These are phyloP conservation scores for Nemapogon koenigi DNA, from an alignment of 2,888 invertebrate genomes.

Conservation along the genomic window DNA sequence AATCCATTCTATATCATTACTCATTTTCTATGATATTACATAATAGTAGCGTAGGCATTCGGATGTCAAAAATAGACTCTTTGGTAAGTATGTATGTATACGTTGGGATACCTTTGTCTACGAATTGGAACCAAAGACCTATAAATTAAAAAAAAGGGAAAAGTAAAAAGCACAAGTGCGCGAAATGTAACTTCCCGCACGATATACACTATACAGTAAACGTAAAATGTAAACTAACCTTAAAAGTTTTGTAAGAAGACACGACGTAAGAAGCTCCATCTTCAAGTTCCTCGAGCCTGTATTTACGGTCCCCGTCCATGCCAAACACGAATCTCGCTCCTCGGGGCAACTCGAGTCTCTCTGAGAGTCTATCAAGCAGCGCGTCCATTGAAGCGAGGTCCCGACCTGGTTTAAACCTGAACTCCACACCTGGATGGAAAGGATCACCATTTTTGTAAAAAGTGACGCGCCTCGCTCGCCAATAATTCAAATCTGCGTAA, in stretches of 20 bases:
- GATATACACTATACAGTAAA: no score
- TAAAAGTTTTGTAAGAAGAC: slow-evolving; percentile 89
- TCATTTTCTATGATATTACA: no score
- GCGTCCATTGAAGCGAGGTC: slow-evolving; percentile 87
- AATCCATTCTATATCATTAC: no score
- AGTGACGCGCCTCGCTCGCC: slow-evolving; percentile 85
- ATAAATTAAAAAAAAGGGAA: no score
- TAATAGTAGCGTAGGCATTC: no score
- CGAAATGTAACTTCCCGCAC: no score
- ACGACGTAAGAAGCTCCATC: slow-evolving; percentile 94
- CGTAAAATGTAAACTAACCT: no score
- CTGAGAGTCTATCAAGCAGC: slow-evolving; percentile 84
- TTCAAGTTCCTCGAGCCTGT: slow-evolving; percentile 83
- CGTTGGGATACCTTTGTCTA: no score
- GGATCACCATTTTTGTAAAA: slow-evolving; percentile 96
- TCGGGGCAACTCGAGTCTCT: slow-evolving; percentile 84
- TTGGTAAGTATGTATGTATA: no score
- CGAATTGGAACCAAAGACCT: no score
- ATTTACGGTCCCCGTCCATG: slow-evolving; percentile 88
- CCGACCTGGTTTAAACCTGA: slow-evolving; percentile 84
- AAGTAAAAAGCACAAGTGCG: no score
- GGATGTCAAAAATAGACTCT: no score
- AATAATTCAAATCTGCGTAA: slow-evolving; percentile 84
- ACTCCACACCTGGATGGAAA: slow-evolving; percentile 88
- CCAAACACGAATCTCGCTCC: slow-evolving; percentile 92